A percentile compares a stretch with the other conserved stretches of the same genome.
Conservation (phyloP, 1,140 invertebrate species). For the Drosophila suzukii region DNA sequence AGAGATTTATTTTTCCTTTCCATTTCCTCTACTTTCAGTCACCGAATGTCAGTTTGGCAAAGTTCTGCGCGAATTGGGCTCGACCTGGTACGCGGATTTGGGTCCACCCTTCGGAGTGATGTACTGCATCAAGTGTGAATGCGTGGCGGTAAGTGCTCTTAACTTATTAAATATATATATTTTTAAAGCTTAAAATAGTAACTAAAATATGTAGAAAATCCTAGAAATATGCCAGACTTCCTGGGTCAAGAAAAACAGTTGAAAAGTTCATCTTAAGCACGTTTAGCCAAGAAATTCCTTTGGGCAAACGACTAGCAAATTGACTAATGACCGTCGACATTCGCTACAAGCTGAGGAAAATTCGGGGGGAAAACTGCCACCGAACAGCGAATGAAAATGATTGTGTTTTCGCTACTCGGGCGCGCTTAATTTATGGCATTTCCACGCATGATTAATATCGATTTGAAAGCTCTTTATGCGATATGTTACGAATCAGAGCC, state of each 20-base stretch:
- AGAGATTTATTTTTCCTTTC: slow-evolving; percentile 11
- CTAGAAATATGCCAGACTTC: background rate
- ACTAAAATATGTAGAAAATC: background rate
- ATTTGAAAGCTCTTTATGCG: slow-evolving; percentile 74
- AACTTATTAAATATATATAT: background rate
- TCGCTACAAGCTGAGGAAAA: slow-evolving; percentile 52
- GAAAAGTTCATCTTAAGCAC: slow-evolving; percentile 8
- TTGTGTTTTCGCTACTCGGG: slow-evolving; percentile 39
- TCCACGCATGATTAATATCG: slow-evolving; percentile 81
- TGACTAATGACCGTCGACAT: slow-evolving; percentile 74
- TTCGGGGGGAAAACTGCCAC: slow-evolving; percentile 13
- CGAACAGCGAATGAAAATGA: slow-evolving; percentile 37
- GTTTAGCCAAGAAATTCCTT: slow-evolving; percentile 17
- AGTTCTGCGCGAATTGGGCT: slow-evolving; percentile 92
- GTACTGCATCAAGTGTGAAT: slow-evolving; percentile 97
- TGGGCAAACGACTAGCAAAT: slow-evolving; percentile 47
- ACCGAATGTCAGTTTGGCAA: slow-evolving; percentile 96
- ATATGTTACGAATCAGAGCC: slow-evolving; percentile 31
- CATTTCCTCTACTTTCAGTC: slow-evolving; percentile 84
- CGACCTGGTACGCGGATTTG: slow-evolving; percentile 95
- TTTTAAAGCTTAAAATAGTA: background rate
- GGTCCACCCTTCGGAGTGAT: slow-evolving; percentile 96
- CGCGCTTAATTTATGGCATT: slow-evolving; percentile 76
- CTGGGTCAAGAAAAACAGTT: background rate
- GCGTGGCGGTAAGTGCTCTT: slow-evolving; percentile 90